Evolutionary conservation across 2,888 invertebrate species (phyloP).

Genomic region (Lacanobia wlatinum): DNA sequence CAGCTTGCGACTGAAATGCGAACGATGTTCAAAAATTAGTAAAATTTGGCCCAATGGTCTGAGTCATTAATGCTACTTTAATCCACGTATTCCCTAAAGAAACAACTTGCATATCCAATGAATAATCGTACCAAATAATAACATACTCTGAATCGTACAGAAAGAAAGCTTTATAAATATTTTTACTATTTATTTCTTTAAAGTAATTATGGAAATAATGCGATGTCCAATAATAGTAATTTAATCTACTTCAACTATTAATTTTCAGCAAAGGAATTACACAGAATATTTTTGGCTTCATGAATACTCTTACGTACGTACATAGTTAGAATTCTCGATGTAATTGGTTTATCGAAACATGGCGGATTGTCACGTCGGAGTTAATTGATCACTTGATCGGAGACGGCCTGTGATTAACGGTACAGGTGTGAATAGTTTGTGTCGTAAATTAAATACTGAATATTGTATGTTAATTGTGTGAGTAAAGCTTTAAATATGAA

Average conservation of each 20-base stretch:
- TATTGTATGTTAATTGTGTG: neutral
- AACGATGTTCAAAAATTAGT: too few species aligned
- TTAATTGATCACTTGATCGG: constrained; percentile 48
- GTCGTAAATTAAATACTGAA: neutral
- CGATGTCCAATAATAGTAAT: neutral
- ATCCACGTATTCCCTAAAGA: too few species aligned
- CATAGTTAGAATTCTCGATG: constrained; percentile 20
- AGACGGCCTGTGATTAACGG: neutral
- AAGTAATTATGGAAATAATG: neutral
- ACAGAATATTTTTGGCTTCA: constrained; percentile 17
- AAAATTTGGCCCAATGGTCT: too few species aligned
- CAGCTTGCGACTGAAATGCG: too few species aligned
- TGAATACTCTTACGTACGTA: neutral
- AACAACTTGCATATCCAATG: too few species aligned
- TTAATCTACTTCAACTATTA: neutral
- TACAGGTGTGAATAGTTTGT: constrained; percentile 29
- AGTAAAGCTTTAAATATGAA: too few species aligned
- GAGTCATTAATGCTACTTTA: too few species aligned
- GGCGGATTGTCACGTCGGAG: constrained; percentile 10
- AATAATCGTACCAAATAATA: too few species aligned
- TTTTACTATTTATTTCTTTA: too few species aligned
- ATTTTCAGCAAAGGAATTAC: constrained; percentile 6
- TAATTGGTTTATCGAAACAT: constrained; percentile 48
- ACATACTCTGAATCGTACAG: too few species aligned
- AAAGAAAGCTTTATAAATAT: too few species aligned